Evolutionary conservation across 2,888 invertebrate species (phyloP), one percentile per base, ranked within the genome.

Genomic region (Microctonus hyperodae): DNA sequence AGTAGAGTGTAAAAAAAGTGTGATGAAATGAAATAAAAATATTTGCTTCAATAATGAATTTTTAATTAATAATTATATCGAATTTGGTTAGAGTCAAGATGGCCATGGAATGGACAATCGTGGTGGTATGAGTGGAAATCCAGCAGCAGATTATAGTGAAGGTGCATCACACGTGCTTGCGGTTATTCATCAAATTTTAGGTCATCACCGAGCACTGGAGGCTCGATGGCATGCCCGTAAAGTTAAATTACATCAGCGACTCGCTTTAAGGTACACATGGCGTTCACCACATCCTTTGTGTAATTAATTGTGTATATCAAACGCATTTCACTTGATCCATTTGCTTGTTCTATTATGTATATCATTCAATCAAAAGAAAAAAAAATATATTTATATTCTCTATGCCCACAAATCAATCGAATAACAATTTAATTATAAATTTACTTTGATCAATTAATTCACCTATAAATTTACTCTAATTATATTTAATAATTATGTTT

Each of bases 121-220:
- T 7, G 88, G 88, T 68, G 90, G 90, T 71, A 89, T 90, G 75
- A 90, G 90, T 61, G 91, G 91, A 23, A 95, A 95, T 83, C 95
- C 96, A 0, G 96, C 95, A 0, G 95, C 97, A 0, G 98, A 98
- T 86, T 98, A 98, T 84, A 96, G 96, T 70, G 97, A 94, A 75
- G 97, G 97, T 44, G 97, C 98, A 61, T 96, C 95, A 79, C 97
- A 98, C 85, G 97, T 98, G 60, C 87, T 98, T 71, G 96, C 96
- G 60, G 96, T 98, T 57, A 97, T 98, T 73, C 97, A 98, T 85
- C 96, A 97, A 87, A 97, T 98, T 76, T 87, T 98, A 67, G 96
- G 96, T 63, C 96, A 97, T 81, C 98, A 98, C 83, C 88, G 97
- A 64, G 92, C 95, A 7, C 86, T 98, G 48, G 98, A 98, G 84